These are phyloP conservation scores for Palythoa grandis DNA, from an alignment of 92 coral and sea anemone genomes.

Conservation along the genomic window DNA sequence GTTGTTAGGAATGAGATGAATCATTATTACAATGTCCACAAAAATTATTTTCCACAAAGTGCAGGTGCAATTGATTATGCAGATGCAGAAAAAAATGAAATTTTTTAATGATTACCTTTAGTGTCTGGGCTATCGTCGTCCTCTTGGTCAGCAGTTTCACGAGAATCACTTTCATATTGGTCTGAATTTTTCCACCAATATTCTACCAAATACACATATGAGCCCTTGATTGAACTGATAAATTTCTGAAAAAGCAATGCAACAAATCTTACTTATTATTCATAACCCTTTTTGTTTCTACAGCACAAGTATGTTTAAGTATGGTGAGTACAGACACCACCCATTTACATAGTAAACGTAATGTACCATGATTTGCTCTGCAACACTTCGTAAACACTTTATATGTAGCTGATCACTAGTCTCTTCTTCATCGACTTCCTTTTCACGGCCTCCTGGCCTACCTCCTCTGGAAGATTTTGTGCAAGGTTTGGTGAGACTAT, in stretches of 20 bases:
- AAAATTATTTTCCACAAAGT: too few relatives aligned
- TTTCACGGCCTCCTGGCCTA: neutral
- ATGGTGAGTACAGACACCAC: too few relatives aligned
- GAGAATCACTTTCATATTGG: neutral
- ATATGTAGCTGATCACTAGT: neutral
- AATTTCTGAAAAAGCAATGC: conserved; percentile 3
- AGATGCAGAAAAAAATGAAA: neutral
- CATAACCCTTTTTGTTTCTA: neutral
- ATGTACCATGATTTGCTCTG: conserved; percentile 36
- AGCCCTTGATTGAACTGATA: conserved; percentile 3
- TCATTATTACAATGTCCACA: too few relatives aligned
- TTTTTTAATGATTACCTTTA: conserved; percentile 9
- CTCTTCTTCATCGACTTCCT: neutral
- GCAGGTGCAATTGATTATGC: too few relatives aligned
- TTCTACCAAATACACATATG: conserved; percentile 21
- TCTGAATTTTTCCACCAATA: conserved; percentile 30
- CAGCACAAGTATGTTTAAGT: too few relatives aligned
- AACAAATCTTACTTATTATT: neutral
- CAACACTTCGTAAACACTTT: neutral
- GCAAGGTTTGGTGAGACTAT: conserved; percentile 3
- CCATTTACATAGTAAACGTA: neutral
- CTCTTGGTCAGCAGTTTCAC: neutral
- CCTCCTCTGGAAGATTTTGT: neutral
- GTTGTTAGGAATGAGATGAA: too few relatives aligned
- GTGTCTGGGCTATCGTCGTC: neutral